A percentile compares a stretch with the other conserved stretches of the same genome.
Conservation (phyloP, 1,140 invertebrate genomes). For the Onthophagus taurus region DNA sequence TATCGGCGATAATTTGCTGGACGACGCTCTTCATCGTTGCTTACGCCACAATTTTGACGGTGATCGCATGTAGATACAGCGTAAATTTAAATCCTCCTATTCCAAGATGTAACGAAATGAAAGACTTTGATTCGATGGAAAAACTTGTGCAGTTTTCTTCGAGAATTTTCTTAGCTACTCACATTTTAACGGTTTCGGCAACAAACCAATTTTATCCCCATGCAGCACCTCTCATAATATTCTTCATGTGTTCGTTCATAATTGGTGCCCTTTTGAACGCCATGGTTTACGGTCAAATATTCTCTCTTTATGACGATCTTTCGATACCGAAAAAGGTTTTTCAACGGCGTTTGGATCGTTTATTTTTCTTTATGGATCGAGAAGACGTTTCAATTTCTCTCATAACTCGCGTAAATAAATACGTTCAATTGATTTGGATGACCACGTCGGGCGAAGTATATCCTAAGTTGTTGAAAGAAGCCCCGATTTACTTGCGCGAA, state of each 20-base stretch:
- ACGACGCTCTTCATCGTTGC: not conserved
- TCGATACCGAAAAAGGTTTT: too few relatives aligned
- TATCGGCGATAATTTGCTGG: conserved; percentile 1
- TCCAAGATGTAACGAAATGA: not conserved
- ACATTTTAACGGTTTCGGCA: not conserved
- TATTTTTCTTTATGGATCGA: conserved; percentile 2
- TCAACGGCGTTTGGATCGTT: not conserved
- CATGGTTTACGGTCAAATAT: not conserved
- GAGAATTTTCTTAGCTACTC: conserved; percentile 1
- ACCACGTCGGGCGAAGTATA: not conserved
- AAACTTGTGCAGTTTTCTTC: not conserved
- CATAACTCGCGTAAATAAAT: not conserved
- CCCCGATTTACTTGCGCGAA: conserved; percentile 2
- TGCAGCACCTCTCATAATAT: not conserved
- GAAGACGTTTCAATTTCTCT: conserved; percentile 8
- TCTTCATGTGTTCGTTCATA: conserved; percentile 1
- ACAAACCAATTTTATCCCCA: not conserved
- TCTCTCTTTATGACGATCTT: too few relatives aligned
- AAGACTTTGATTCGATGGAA: not conserved
- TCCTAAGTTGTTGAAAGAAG: not conserved
- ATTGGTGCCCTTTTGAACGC: not conserved
- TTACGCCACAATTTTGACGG: not conserved
- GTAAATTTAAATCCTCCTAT: not conserved
- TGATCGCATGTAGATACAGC: not conserved
- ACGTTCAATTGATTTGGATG: conserved; percentile 2